Conservation (phyloP, 1,140 invertebrate species). For the Marisa cornuarietis region DNA sequence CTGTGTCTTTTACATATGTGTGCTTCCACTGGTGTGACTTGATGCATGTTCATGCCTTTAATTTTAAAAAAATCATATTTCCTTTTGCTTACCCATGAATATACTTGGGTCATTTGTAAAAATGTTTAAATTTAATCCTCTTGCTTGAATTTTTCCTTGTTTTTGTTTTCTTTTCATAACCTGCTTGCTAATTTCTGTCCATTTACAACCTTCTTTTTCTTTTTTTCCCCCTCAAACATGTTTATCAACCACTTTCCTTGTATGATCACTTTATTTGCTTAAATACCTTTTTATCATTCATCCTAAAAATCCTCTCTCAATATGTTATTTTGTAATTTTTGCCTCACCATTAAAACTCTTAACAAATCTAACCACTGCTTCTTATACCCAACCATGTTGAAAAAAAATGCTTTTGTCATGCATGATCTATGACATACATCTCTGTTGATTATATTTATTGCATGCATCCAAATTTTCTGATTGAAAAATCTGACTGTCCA, state of each 20-base stretch:
- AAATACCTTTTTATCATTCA: neutral
- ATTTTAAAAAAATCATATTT: neutral
- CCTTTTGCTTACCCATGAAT: neutral
- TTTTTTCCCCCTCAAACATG: too few species aligned
- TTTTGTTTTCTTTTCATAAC: neutral
- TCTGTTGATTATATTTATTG: too few species aligned
- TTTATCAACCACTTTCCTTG: too few species aligned
- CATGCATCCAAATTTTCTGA: too few species aligned
- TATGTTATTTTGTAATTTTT: neutral
- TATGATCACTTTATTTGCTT: too few species aligned
- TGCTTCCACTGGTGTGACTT: neutral
- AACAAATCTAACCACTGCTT: too few species aligned
- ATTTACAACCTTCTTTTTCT: neutral
- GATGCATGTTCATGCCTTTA: neutral
- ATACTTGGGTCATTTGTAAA: neutral
- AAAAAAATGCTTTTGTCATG: too few species aligned
- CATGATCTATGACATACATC: too few species aligned
- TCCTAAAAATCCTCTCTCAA: neutral
- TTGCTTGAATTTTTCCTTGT: neutral
- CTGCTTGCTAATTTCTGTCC: neutral
- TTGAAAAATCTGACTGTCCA: too few species aligned
- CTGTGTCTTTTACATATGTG: neutral
- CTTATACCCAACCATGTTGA: too few species aligned
- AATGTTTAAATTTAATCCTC: neutral
- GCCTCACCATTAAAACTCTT: too few species aligned